Percentiles rank a stretch among this genome's conserved stretches.
Conservation (phyloP, 2,113 vertebrate species). For the Thinocorus orbignyianus region DNA sequence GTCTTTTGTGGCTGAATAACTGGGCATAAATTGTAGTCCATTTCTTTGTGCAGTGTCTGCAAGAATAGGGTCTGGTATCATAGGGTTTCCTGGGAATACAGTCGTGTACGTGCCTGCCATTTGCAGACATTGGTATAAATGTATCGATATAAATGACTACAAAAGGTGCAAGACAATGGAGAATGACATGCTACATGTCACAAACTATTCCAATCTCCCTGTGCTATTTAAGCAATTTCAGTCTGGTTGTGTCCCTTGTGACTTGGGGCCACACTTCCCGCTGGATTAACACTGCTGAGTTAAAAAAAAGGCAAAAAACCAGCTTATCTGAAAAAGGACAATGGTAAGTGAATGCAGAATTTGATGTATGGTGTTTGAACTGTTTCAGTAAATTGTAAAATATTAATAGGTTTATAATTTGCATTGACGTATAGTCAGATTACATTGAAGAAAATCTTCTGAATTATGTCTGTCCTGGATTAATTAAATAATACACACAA, state of each 20-base stretch:
- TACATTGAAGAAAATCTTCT: neutral
- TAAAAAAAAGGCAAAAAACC: neutral
- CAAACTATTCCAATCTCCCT: neutral
- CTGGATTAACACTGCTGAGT: neutral
- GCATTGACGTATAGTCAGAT: neutral
- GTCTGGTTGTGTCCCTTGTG: neutral
- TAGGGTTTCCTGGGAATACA: constrained; percentile 8
- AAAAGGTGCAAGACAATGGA: constrained; percentile 18
- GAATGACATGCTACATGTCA: neutral
- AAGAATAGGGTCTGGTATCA: neutral
- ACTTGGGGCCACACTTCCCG: neutral
- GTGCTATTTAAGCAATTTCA: neutral
- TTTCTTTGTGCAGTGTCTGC: neutral
- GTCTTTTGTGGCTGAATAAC: neutral
- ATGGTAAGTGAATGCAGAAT: neutral
- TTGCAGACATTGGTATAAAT: neutral
- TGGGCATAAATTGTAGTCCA: neutral
- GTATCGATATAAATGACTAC: neutral
- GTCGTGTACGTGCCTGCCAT: neutral
- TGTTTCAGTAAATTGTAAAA: neutral
- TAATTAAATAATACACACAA: constrained; percentile 18
- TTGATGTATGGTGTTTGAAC: neutral
- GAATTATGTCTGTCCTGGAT: neutral
- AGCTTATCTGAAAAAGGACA: neutral
- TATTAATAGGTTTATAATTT: constrained; percentile 24